Evolutionary conservation across 2,888 invertebrate genomes (phyloP), one percentile per base, ranked within the genome.

Genomic region (Agrochola macilenta): DNA sequence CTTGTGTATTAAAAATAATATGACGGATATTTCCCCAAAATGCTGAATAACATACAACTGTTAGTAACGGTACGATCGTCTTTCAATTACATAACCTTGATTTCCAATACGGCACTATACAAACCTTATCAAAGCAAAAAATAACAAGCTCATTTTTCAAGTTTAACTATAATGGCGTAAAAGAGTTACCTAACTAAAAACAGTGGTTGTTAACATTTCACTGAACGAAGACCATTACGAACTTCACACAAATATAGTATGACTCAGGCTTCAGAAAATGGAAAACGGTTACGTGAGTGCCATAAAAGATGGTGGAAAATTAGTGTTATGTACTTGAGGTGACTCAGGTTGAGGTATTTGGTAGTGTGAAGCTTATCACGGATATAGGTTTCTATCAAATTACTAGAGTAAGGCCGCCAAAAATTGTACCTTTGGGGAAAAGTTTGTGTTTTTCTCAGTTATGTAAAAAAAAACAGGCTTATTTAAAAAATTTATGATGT

Each of bases 201-300:
- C 76, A 75, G 70, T 68, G n/a, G 57, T 26, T 78, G 78, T 76
- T 78, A 72, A 70, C 54, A 74, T 60, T 84, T 65, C 54, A 60
- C 57, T 79, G 66, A 68, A 69, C 43, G 73, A 71, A 69, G 68
- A 64, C 46, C 52, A 75, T 66, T 70, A 68, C 43, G 65, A 80
- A 74, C 61, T 70, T 35, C 43, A 73, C 35, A 78, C 69, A 69
- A 74, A 83, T 70, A n/a, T 9, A 49, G 14, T 2, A 39, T 88
- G 86, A 88, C 39, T 88, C 86, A 87, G 49, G 35, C 49, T 75
- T 72, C 43, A 73, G 82, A 83, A 87, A 87, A 81, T 82, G 57
- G 69, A 68, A 84, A 85, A 78, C 69, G 61, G 46, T 69, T 70
- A 77, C 80, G 78, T 84, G 68, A 14, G 26, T 64, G 63, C 64